These are phyloP conservation scores for Cheilinus undulatus DNA, from an alignment of 2,113 vertebrate species.

Conservation along the genomic window DNA sequence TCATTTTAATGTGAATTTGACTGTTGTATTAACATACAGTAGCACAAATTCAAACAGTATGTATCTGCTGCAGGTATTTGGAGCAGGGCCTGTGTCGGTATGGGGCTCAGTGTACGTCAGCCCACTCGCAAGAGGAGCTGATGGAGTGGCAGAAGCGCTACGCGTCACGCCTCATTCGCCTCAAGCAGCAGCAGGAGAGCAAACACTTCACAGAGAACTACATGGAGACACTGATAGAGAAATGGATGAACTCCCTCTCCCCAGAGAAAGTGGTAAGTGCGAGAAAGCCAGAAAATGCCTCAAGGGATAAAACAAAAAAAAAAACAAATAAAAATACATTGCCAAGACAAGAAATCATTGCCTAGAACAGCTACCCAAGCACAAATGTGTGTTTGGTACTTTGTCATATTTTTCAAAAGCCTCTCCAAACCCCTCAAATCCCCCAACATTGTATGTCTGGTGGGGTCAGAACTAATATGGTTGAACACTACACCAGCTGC, in stretches of 20 bases:
- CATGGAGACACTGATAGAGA: conserved; percentile 98
- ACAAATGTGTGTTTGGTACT: too few species aligned
- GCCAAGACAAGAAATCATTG: background rate
- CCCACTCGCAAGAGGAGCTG: conserved; percentile 97
- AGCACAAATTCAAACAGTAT: conserved; percentile 11
- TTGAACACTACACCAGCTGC: too few species aligned
- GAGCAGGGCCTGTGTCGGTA: conserved; percentile 98
- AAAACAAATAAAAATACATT: conserved; percentile 1
- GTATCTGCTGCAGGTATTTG: conserved; percentile 86
- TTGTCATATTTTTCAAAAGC: too few species aligned
- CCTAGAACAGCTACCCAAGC: background rate
- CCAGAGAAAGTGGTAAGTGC: conserved; percentile 96
- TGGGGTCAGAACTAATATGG: background rate
- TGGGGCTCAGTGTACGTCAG: conserved; percentile 97
- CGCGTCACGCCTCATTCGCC: conserved; percentile 92
- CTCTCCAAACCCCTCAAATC: background rate
- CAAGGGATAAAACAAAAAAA: background rate
- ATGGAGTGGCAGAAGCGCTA: conserved; percentile 98
- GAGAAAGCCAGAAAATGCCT: background rate
- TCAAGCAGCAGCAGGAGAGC: conserved; percentile 97
- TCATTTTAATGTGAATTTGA: background rate
- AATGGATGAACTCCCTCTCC: conserved; percentile 99
- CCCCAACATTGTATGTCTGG: background rate
- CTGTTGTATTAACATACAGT: background rate
- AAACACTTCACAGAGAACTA: conserved; percentile 96